These are phyloP conservation scores for Helicolenus hilgendorfi DNA, from an alignment of 2,797 vertebrate genomes.

Conservation along the genomic window DNA sequence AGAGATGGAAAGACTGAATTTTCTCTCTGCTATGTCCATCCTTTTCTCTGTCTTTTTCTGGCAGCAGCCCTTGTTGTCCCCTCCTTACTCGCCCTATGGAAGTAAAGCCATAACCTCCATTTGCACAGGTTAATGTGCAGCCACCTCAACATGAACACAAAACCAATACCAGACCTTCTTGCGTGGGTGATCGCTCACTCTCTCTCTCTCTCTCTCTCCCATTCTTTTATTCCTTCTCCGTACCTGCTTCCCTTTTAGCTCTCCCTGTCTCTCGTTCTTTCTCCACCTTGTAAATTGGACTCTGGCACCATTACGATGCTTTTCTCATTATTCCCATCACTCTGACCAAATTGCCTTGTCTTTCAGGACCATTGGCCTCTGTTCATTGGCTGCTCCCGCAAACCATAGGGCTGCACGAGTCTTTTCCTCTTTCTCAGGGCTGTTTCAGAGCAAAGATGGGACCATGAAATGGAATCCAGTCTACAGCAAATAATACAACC, in stretches of 20 bases:
- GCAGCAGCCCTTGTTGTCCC: constrained; percentile 68
- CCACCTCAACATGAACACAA: constrained; percentile 82
- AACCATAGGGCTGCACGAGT: constrained; percentile 68
- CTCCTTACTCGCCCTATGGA: constrained; percentile 57
- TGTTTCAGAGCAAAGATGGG: constrained; percentile 66
- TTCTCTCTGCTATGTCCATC: constrained; percentile 27
- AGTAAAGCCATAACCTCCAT: constrained; percentile 86
- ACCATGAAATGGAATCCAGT: constrained; percentile 72
- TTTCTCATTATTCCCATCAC: constrained; percentile 88
- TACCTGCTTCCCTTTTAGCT: constrained; percentile 44
- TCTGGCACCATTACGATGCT: constrained; percentile 84
- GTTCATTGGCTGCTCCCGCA: constrained; percentile 77
- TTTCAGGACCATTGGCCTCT: constrained; percentile 89
- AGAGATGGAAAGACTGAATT: constrained; percentile 31
- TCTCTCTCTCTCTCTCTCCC: constrained; percentile 25
- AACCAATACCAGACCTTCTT: constrained; percentile 70
- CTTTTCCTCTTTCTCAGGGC: constrained; percentile 50
- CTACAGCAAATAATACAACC: constrained; percentile 56
- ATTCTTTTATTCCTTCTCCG: constrained; percentile 50
- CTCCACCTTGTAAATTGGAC: constrained; percentile 79
- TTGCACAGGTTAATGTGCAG: constrained; percentile 90
- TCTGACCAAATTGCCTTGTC: constrained; percentile 90
- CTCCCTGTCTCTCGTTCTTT: constrained; percentile 36
- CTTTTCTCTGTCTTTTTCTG: constrained; percentile 25
- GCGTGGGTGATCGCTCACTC: constrained; percentile 72